Evolutionary conservation across 2,797 vertebrate genomes (phyloP).

Genomic region (Coregonus suidteri): DNA sequence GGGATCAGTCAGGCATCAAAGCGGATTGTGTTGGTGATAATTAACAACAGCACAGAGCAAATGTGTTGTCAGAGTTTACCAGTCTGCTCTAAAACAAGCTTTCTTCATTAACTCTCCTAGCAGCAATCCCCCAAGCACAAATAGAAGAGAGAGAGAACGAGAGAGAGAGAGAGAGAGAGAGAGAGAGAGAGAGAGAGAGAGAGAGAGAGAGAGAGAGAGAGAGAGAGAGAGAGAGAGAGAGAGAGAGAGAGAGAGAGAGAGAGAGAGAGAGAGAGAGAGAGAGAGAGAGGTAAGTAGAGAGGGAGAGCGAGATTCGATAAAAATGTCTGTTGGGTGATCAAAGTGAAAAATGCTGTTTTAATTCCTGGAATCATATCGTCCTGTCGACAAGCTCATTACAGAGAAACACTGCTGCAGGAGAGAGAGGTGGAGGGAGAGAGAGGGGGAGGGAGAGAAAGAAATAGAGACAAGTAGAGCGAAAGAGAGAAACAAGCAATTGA

Average conservation of each 20-base stretch:
- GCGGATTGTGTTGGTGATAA: conserved; percentile 47
- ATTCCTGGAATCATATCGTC: conserved; percentile 74
- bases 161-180: conserved; percentile 57
- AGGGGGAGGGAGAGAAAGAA: conserved; percentile 21
- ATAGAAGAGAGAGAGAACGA: conserved; percentile 53
- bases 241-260: conserved; percentile 54
- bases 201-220: conserved; percentile 52
- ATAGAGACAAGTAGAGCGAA: background rate
- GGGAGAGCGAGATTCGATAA: conserved; percentile 61
- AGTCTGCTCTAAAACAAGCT: conserved; percentile 42
- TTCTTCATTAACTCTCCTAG: conserved; percentile 70
- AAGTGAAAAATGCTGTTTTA: conserved; percentile 76
- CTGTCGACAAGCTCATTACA: conserved; percentile 74
- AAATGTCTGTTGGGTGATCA: conserved; percentile 65
- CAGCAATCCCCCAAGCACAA: conserved; percentile 58
- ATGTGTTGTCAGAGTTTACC: conserved; percentile 56
- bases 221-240: conserved; percentile 51
- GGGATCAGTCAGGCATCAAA: conserved; percentile 41
- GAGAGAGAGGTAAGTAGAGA: conserved; percentile 42
- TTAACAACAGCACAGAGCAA: conserved; percentile 54
- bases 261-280: conserved; percentile 53
- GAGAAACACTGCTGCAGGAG: conserved; percentile 63
- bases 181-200: conserved; percentile 32
- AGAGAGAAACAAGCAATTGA: conserved; percentile 23
- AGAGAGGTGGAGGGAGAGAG: conserved; percentile 30